Base-by-base conservation (phyloP, 2,888 invertebrate species). In the Trichopria drosophilae region DNA sequence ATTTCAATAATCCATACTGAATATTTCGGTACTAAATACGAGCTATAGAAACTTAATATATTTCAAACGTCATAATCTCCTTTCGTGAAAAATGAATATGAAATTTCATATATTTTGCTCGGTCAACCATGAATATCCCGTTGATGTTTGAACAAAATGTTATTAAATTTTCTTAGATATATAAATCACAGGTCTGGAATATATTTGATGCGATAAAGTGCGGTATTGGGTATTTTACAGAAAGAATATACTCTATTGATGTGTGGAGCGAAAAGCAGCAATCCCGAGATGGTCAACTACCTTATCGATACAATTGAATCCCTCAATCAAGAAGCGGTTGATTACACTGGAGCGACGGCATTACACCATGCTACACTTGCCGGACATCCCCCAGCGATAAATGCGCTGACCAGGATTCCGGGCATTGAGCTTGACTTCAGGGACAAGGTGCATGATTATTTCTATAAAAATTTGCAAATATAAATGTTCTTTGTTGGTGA, bases 321-420 rank as follows among this genome's bases (percentile, higher is more conserved):
- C 49, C 79, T 90, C 43, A 76, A 78, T 49, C 74, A 83, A 29
- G 81, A 84, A 58, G 82, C 81, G 6, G 76, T 78, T 15, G 90
- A 90, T 69, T 79, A 80, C 53, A 85, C 85, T 19, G 87, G 86
- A 1, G 84, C 86, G 66, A 86, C 87, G 3, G 84, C 90, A 0
- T 79, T 92, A 7, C 88, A 89, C 62, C 82, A 88, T 52, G 90
- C 90, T 0, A 84, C 90, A 1, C 80, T 85, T 36, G 83, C 85
- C 22, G 90, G 90, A 0, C 85, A 90, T 71, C 77, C 82, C 0
- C 75, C 80, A 16, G 81, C 87, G 13, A 84, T 86, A 3, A 81
- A 81, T 37, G 76, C 84, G 34, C 76, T 91, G 18, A 77, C 88
- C 28, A 68, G 60, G 22, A 64, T 69, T 32, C 65, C 69, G 32